Base-by-base conservation (phyloP, 2,113 vertebrate species). In the Tragelaphus strepsiceros region DNA sequence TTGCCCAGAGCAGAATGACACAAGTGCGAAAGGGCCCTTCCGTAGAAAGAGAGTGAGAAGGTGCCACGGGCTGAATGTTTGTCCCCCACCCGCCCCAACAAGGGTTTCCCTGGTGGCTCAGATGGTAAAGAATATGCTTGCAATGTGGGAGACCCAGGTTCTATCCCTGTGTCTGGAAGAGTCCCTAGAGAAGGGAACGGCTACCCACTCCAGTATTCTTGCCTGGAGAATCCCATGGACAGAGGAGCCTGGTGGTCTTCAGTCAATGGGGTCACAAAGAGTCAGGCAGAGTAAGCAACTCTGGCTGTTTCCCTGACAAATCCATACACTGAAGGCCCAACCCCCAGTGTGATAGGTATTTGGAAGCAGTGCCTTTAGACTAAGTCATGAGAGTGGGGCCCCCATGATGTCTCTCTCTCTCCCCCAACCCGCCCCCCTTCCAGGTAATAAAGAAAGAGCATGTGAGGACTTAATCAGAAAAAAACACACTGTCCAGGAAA, bases 1-100 rank as follows among this genome's bases (percentile, higher is more conserved):
- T 93, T 97, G 95, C 95, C 32, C 43, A 77, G 32, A 84, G 5
- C 7, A 91, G 92, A 97, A 85, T 11, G 88, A 53, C 43, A 56
- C 22, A 95, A 96, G 62, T 28, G 16, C 61, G 83, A 91, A 83
- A 61, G 53, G 0, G 0, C 4, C 0, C 7, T 14, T 61, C 93
- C 90, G 53, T 0, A 0, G 51, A 88, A 98, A 21, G 86, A 96
- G 97, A 92, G 97, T 83, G 78, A 93, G 54, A 64, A 85, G 6
- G 24, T 71, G 4, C 0, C 43, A 93, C 1, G 15, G 62, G 74
- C 9, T 46, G 21, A 96, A 89, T 54, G 49, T 35, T 17, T 84
- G 30, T 51, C 13, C 16, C 49, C 49, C 24, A 24, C 19, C 32
- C n/a, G 5, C 21, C 51, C 32, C 2, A 0, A 14, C 22, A 56